These are phyloP conservation scores for Magallana ariakensis DNA, from an alignment of 1,140 invertebrate species.

Conservation along the genomic window DNA sequence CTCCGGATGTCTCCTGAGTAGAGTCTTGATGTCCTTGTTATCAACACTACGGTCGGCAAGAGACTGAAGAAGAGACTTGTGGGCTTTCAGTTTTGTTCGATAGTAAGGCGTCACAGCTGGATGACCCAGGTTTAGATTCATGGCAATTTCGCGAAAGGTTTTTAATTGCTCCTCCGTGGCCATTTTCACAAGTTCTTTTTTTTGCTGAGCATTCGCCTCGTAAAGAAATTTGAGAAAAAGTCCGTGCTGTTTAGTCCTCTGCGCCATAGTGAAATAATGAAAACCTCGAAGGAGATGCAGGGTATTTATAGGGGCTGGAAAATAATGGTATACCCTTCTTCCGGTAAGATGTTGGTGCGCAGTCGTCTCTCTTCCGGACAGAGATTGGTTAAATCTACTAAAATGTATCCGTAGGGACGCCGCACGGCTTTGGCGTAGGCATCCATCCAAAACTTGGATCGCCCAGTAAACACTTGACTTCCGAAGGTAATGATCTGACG, in stretches of 20 bases:
- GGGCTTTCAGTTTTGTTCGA: not conserved
- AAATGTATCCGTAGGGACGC: conserved; percentile 54
- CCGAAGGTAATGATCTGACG: conserved; percentile 58
- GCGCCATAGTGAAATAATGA: not conserved
- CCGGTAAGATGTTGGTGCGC: conserved; percentile 49
- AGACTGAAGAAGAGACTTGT: conserved; percentile 24
- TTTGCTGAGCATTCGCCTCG: not conserved
- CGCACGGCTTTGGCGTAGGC: conserved; percentile 51
- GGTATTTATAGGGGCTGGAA: not conserved
- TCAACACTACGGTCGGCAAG: not conserved
- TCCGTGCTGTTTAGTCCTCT: not conserved
- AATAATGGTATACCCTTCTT: conserved; percentile 34
- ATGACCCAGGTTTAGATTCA: conserved; percentile 14
- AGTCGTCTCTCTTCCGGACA: not conserved
- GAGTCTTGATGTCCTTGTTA: not conserved
- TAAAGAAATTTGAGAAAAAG: not conserved
- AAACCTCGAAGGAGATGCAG: no score
- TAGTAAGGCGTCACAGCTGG: not conserved
- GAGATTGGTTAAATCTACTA: conserved; percentile 50
- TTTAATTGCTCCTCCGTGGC: conserved; percentile 13
- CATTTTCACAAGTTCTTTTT: conserved; percentile 9
- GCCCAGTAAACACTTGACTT: conserved; percentile 59
- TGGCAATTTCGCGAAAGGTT: not conserved
- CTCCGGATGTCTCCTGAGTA: not conserved
- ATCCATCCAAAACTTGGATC: conserved; percentile 57